Evolutionary conservation across 2,888 invertebrate species (phyloP), one percentile per base, ranked within the genome.

Genomic region (Archips crataeganus): DNA sequence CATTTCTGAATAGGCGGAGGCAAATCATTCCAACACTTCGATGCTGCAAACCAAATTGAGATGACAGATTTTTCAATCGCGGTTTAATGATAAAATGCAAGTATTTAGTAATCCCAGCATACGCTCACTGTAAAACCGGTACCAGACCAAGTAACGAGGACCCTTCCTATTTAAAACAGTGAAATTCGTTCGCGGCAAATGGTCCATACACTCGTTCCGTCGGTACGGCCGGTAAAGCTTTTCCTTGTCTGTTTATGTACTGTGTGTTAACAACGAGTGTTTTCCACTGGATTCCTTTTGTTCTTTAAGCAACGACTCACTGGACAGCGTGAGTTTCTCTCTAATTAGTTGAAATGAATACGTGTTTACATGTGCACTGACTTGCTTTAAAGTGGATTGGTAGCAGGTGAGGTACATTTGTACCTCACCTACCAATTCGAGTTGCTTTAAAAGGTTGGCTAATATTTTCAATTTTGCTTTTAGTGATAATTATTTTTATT

Each of bases 221-320:
- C 59, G 65, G 49, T 64, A 60, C 65, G 67, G 61, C 67, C 68
- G 63, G 71, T 75, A 75, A 75, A 71, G 75, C 75, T 75, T 75
- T 75, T 75, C 71, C 75, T 59, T 75, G 75, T 75, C 71, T 71
- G 67, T 75, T 67, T 73, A 69, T 73, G 73, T 71, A 59, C 62
- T 59, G 61, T 62, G 66, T 67, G 75, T 71, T 68, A 71, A 75
- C 75, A 75, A 71, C 71, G 54, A 63, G 71, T 75, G 71, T 71
- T 75, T 67, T 74, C 51, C 66, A 63, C 63, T 71, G 62, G 54
- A 63, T 62, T 63, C 68, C 67, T 72, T 72, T 75, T 75, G 70
- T 71, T 71, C 67, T 67, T 64, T 54, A 70, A 65, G 70, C 34
- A 70, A 70, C 59, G 62, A 68, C 62, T 45, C 66, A 62, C 59